Base-by-base conservation (phyloP, 2,113 vertebrate genomes). In the Lagopus muta region DNA sequence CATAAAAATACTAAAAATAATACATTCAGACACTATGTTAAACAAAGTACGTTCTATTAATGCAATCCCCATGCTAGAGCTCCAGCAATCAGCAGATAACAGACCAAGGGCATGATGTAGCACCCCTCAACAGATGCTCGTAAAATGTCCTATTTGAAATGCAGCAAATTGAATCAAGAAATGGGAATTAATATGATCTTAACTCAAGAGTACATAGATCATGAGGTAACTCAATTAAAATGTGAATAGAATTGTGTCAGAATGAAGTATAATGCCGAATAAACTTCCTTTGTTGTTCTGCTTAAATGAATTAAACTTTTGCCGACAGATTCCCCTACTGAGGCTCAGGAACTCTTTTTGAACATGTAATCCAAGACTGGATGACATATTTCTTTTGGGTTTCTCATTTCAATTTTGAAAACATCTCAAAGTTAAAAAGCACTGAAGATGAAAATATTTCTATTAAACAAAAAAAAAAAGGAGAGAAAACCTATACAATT, bases 401-500 rank as follows among this genome's bases (percentile, higher is more conserved):
- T 85, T 82, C 92, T 74, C 55, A 82, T 93, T 91, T 92, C 71
- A 82, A 92, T 94, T 96, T 92, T 30, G 67, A 91, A 95, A 92
- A 77, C 71, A 82, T 86, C 89, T 96, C 87, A 82, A 60, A 70
- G 52, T 96, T 52, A 92, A 89, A 86, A 96, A 55, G 24, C 38
- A 85, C 20, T 88, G 55, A 85, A 74, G 55, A 89, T 47, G 11
- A 87, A 95, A 95, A 76, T 70, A 90, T 13, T 90, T 92, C 36
- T 42, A 75, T 88, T 36, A 90, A 85, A 92, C 45, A 50, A 85
- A 13, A 80, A 74, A 85, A 69, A 13, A 72, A 52, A 82, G 17
- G 27, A 72, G 84, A 85, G 64, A 91, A 89, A 70, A 3, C 2
- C 19, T 4, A 3, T 42, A 80, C 67, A 94, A 92, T 92, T 93